Percentiles rank a stretch among this genome's conserved stretches.
Conservation (phyloP, 1,140 invertebrate species). For the honey bee (Apis mellifera) region Amel_HAv3.1 CM009942.2:7160001-7160500, state of each 20-base stretch:
- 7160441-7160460: background rate
- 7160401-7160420: background rate
- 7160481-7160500: background rate
- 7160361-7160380: constrained; percentile 35
- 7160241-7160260: constrained; percentile 87
- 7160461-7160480: background rate
- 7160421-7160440: constrained; percentile 6
- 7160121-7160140: constrained; percentile 72
- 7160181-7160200: constrained; percentile 55
- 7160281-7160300: constrained; percentile 84
- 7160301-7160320: constrained; percentile 83
- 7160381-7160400: background rate
- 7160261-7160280: constrained; percentile 84
- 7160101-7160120: constrained; percentile 55
- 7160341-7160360: constrained; percentile 60
- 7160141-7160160: constrained; percentile 62
- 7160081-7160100: constrained; percentile 42
- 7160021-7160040: constrained; percentile 70
- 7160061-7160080: constrained; percentile 73
- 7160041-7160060: constrained; percentile 72
- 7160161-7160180: constrained; percentile 61
- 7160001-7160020: constrained; percentile 72
- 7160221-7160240: constrained; percentile 86
- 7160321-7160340: constrained; percentile 75
- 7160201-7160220: constrained; percentile 67